A percentile compares a stretch with the other conserved stretches of the same genome.
Conservation (phyloP, 2,888 invertebrate genomes). For the Liopterus haemorrhoidalis region DNA sequence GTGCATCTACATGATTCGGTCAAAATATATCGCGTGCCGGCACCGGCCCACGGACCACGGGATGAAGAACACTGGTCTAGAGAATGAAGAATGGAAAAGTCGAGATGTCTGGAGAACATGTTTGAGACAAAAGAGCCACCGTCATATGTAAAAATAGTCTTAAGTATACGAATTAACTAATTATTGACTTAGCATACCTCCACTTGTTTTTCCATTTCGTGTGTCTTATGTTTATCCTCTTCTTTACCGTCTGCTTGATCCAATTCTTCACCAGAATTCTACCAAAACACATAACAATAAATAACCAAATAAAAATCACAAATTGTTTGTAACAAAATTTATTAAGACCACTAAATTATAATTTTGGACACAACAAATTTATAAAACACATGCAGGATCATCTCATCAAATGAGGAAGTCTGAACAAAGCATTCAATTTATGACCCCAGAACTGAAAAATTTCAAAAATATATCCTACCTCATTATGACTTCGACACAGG, state of each 20-base stretch:
- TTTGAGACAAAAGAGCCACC: no score
- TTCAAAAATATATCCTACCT: slow-evolving; percentile 23
- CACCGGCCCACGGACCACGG: no score
- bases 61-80: no score
- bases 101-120: no score
- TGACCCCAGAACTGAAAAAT: slow-evolving; percentile 35
- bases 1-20: no score
- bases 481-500: no score
- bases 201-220: slow-evolving; percentile 42
- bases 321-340: neutral
- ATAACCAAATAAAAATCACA: slow-evolving; percentile 14
- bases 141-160: slow-evolving; percentile 14
- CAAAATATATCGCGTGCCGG: no score
- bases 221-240: slow-evolving; percentile 39
- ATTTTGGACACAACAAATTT: slow-evolving; percentile 9
- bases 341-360: slow-evolving; percentile 24
- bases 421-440: slow-evolving; percentile 13
- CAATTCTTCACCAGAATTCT: slow-evolving; percentile 39
- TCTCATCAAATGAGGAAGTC: slow-evolving; percentile 4
- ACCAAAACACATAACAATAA: slow-evolving; percentile 32
- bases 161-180: slow-evolving; percentile 2
- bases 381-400: slow-evolving; percentile 12
- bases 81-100: no score
- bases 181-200: slow-evolving; percentile 37
- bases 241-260: slow-evolving; percentile 36